Conservation (phyloP, 2,888 invertebrate genomes). For the Drosophila macrospina region DNA sequence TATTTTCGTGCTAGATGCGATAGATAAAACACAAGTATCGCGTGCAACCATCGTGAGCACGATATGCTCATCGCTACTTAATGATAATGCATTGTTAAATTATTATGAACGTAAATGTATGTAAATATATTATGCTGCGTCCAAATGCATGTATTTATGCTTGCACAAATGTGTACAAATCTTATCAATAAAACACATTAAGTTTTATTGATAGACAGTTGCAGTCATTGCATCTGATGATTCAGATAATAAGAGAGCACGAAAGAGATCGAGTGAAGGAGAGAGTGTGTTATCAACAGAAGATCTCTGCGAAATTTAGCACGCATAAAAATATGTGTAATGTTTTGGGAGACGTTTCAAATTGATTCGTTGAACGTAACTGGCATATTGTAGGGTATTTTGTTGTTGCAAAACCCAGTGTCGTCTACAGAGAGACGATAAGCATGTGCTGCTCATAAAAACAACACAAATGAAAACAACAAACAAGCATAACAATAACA, state of each 20-base stretch:
- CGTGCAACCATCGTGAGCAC: not conserved
- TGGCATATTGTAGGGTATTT: slow-evolving; percentile 36
- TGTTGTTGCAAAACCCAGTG: slow-evolving; percentile 35
- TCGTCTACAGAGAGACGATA: slow-evolving; percentile 49
- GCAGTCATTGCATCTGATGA: not conserved
- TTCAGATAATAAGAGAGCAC: not conserved
- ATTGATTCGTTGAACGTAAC: slow-evolving; percentile 33
- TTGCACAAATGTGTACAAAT: slow-evolving; percentile 3
- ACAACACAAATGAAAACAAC: slow-evolving; percentile 41
- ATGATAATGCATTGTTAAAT: not conserved
- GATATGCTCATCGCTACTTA: not conserved
- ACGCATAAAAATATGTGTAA: slow-evolving; percentile 8
- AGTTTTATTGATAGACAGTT: slow-evolving; percentile 4
- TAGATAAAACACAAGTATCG: not conserved
- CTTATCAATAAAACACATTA: slow-evolving; percentile 20
- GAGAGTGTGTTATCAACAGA: not conserved
- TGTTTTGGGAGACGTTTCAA: slow-evolving; percentile 14
- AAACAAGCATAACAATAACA: slow-evolving; percentile 35
- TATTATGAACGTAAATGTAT: not conserved
- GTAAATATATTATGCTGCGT: no score
- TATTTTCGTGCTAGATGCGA: not conserved
- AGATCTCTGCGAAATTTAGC: slow-evolving; percentile 3
- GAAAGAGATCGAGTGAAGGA: not conserved
- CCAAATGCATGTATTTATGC: not conserved
- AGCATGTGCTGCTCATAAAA: slow-evolving; percentile 59